Percentiles rank a stretch among this genome's conserved stretches.
Evolutionary conservation across 2,113 vertebrate genomes (phyloP).

Genomic region (Nothobranchius kuhntae): DNA sequence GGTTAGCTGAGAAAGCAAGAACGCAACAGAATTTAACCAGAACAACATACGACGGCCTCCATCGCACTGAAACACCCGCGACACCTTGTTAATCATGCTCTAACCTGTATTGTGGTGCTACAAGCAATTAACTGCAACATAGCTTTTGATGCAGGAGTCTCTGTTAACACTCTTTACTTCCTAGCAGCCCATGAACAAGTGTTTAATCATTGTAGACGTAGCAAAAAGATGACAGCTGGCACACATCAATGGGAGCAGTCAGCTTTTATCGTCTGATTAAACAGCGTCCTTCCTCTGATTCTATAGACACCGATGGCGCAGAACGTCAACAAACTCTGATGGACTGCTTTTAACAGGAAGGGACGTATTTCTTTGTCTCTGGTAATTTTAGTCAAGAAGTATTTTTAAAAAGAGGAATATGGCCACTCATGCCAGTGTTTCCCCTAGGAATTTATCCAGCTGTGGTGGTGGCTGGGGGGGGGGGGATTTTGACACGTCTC

Average conservation of each 20-base stretch:
- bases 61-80: slow-evolving; percentile 3
- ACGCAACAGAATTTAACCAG: slow-evolving; percentile 1
- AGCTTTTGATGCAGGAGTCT: slow-evolving; percentile 23
- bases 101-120: slow-evolving; percentile 10
- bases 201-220: slow-evolving; percentile 46
- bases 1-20: too few species aligned
- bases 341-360: slow-evolving; percentile 15
- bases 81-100: slow-evolving; percentile 19
- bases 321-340: slow-evolving; percentile 47
- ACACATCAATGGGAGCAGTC: slow-evolving; percentile 36
- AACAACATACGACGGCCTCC: slow-evolving; percentile 13
- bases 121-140: slow-evolving; percentile 35
- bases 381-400: slow-evolving; percentile 14
- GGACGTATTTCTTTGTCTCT: slow-evolving; percentile 30
- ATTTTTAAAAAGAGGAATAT: too few species aligned
- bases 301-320: slow-evolving; percentile 20
- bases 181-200: slow-evolving; percentile 31
- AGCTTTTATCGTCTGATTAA: slow-evolving; percentile 53
- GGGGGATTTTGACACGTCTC: too few species aligned
- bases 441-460: too few species aligned
- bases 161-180: slow-evolving; percentile 15
- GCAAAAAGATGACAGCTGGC: slow-evolving; percentile 51
- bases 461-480: too few species aligned
- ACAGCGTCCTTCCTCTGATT: slow-evolving; percentile 57
- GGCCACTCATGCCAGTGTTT: too few species aligned